phyloP scores from a whole-genome alignment of 2,888 invertebrate genomes.

The Perizoma flavofasciatum region DNA sequence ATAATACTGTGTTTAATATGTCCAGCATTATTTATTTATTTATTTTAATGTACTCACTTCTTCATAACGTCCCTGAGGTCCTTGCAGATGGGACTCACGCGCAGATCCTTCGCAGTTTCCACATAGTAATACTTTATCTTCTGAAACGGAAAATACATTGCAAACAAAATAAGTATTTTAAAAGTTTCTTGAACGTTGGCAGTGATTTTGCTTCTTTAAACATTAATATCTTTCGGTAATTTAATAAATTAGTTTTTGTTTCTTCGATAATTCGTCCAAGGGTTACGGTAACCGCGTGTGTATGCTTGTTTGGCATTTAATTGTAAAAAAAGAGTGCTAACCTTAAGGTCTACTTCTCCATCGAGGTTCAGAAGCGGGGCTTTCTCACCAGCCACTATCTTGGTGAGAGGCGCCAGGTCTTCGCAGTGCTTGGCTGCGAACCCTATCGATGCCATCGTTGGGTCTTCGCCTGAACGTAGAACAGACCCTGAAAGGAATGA shows the following conservation, averaged over 20 bases:
- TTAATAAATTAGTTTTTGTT: too few relatives aligned
- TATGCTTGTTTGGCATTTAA: background rate
- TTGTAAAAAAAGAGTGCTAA: slow-evolving; percentile 25
- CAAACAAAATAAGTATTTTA: too few relatives aligned
- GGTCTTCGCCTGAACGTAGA: slow-evolving; percentile 86
- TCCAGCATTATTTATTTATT: too few relatives aligned
- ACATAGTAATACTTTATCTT: slow-evolving; percentile 86
- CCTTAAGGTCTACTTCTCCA: slow-evolving; percentile 84
- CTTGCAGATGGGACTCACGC: slow-evolving; percentile 87
- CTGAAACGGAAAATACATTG: slow-evolving; percentile 47
- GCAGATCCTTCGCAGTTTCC: slow-evolving; percentile 88
- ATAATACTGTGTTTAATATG: too few relatives aligned
- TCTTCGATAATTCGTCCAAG: too few relatives aligned
- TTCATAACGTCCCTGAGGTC: slow-evolving; percentile 87
- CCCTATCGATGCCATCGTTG: slow-evolving; percentile 92
- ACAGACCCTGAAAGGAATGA: slow-evolving; percentile 84
- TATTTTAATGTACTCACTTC: slow-evolving; percentile 60
- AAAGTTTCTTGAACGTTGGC: too few relatives aligned
- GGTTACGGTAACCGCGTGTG: background rate
- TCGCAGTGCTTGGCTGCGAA: slow-evolving; percentile 90
- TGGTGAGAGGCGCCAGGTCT: slow-evolving; percentile 92
- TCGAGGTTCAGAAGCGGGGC: slow-evolving; percentile 83
- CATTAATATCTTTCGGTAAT: too few relatives aligned
- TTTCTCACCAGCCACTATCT: slow-evolving; percentile 84
- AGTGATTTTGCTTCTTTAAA: too few relatives aligned